Conservation (phyloP, 1,140 invertebrate species). For the Pygmarrhopalites habei region DNA sequence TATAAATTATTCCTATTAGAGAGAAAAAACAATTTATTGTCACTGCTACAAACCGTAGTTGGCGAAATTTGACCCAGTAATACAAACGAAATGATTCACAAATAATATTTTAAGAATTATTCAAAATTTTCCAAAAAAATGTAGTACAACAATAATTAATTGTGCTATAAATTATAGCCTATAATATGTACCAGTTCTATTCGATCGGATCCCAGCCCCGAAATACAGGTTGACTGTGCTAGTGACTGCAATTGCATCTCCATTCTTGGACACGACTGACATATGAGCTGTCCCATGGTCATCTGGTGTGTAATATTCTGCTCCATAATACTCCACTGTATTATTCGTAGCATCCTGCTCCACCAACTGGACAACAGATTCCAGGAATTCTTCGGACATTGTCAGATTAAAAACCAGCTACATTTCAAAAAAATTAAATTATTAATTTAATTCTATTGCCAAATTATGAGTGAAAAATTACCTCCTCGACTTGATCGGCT, state of each 20-base stretch:
- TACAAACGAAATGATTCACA: too few species aligned
- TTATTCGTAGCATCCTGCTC: conserved; percentile 61
- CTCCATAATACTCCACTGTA: conserved; percentile 61
- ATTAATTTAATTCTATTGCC: background rate
- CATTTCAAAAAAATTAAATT: conserved; percentile 15
- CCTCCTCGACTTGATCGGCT: conserved; percentile 57
- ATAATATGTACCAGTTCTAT: too few species aligned
- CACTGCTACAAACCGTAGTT: too few species aligned
- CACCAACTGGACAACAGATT: conserved; percentile 56
- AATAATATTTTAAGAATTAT: too few species aligned
- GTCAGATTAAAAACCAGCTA: conserved; percentile 60
- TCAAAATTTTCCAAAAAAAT: too few species aligned
- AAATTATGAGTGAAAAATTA: conserved; percentile 40
- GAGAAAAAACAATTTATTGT: too few species aligned
- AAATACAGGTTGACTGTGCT: conserved; percentile 85
- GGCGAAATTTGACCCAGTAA: too few species aligned
- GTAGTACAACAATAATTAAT: too few species aligned
- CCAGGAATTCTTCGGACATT: conserved; percentile 54
- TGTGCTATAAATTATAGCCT: too few species aligned
- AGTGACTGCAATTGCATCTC: conserved; percentile 87
- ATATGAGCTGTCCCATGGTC: conserved; percentile 87
- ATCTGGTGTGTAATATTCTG: conserved; percentile 49
- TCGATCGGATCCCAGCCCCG: conserved; percentile 59
- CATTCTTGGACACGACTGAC: conserved; percentile 72
- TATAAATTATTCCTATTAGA: conserved; percentile 87